Evolutionary conservation across 2,888 invertebrate species (phyloP), one percentile per base, ranked within the genome.

Genomic region (Pyrocoelia pectoralis): DNA sequence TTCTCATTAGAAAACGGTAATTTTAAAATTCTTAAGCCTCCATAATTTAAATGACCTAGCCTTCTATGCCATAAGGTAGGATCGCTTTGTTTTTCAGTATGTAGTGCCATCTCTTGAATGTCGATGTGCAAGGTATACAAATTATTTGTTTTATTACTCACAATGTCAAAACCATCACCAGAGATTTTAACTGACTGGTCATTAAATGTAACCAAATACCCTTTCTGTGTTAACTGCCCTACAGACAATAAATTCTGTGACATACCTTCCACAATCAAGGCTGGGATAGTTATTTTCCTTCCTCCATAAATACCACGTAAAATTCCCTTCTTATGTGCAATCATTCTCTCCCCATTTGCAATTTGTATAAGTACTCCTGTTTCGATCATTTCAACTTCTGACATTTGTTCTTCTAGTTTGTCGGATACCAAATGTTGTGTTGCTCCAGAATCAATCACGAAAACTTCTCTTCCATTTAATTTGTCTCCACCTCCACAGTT

Each of bases 21-120:
- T 14, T 29, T 19, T 33, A 50, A 28, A n/a, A 24, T 19, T 2
- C n/a, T 24, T 12, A 50, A 28, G 9, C 33, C 13, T 9, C 10
- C 29, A 12, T 28, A 10, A 33, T 28, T 28, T 10, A 33, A 15
- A 41, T 54, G 54, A 10, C 40, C 40, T 19, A 24, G 24, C 13
- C 54, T 38, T 17, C 54, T 9, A 54, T 54, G 54, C 54, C 54
- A 41, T 10, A 38, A 17, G 14, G 4, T 18, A 1, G 8, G 1
- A 33, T 40, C 18, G 8, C 8, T 15, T 17, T 54, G 14, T 4
- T 9, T 14, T 8, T 13, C 8, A 43, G n/a, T 15, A 43, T 15
- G 40, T 40, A 40, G 3, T 40, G 40, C n/a, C n/a, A n/a, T 28
- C 29, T 28, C 29, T 9, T 28, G 29, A 28, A 28, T 28, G 29